Evolutionary conservation across 2,888 invertebrate species (phyloP).

Genomic region (Belgica antarctica): DNA sequence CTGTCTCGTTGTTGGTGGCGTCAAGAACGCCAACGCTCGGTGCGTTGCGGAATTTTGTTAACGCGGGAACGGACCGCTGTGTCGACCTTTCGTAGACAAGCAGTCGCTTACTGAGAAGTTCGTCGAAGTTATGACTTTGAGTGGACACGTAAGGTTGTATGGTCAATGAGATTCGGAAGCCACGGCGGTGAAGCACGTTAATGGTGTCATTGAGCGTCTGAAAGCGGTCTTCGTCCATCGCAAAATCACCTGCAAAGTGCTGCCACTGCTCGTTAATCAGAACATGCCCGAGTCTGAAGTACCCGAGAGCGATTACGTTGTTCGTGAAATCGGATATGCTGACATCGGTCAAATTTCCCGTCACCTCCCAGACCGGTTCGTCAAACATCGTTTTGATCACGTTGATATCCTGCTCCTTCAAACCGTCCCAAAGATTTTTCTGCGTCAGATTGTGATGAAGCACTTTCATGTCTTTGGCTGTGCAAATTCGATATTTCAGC

Average conservation of each 20-base stretch:
- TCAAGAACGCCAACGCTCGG: constrained; percentile 83
- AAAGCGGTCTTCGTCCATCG: constrained; percentile 75
- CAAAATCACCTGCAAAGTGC: constrained; percentile 78
- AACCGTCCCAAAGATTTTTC: constrained; percentile 79
- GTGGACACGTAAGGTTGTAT: constrained; percentile 88
- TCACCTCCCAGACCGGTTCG: constrained; percentile 83
- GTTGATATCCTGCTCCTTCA: constrained; percentile 72
- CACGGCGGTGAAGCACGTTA: constrained; percentile 75
- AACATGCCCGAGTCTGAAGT: constrained; percentile 75
- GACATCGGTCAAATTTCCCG: constrained; percentile 63
- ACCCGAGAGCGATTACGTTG: constrained; percentile 74
- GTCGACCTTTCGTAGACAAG: constrained; percentile 76
- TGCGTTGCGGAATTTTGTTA: constrained; percentile 77
- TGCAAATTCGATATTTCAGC: constrained; percentile 82
- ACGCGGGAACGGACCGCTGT: constrained; percentile 75
- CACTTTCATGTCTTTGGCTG: constrained; percentile 72
- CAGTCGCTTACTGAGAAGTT: constrained; percentile 72
- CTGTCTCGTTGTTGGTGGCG: constrained; percentile 76
- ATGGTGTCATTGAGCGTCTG: constrained; percentile 74
- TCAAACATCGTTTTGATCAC: constrained; percentile 72
- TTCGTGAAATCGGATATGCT: constrained; percentile 80
- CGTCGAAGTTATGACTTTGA: constrained; percentile 77
- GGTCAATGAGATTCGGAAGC: constrained; percentile 84
- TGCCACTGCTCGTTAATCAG: constrained; percentile 82
- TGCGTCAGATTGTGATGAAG: constrained; percentile 76